Evolutionary conservation across 1,140 invertebrate genomes (phyloP), one percentile per base, ranked within the genome.

Genomic region (Danaus melanippus): DNA sequence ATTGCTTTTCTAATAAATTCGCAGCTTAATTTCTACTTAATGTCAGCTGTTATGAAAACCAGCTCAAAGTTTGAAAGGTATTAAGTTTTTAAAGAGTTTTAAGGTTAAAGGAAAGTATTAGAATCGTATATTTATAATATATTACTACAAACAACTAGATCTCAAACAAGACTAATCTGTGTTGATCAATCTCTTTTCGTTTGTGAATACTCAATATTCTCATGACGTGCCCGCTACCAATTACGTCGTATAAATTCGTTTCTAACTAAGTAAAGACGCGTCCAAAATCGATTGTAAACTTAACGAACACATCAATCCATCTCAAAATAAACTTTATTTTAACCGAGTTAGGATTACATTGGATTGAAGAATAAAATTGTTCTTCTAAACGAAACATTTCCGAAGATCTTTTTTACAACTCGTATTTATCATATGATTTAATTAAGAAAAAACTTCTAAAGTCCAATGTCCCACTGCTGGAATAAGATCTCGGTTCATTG

Each of bases 181-280:
- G 42, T 44, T 7, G 42, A 8, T 12, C 42, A 32, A 8, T n/a
- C 43, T 61, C 64, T 77, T 76, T 73, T 72, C 67, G 50, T 50
- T 46, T 55, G 49, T 56, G 62, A 60, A 53, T 61, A 63, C 65
- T 62, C 48, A 44, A 59, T 67, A 76, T 79, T 65, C 75, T 67
- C 48, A 40, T 46, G 39, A 54, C 69, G 64, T 71, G 69, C 68
- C 62, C 65, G 55, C 62, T 54, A 67, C 64, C 71, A 79, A 80
- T 80, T 80, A 80, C 67, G 73, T 76, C 74, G 73, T 77, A 73
- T 76, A 71, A 73, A 77, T 76, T 71, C 75, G 59, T 67, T 50
- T 60, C 60, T 59, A 62, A 56, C 60, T 63, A 64, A 71, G 74
- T 74, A 63, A 72, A 76, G 67, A 76, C 67, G 74, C 76, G 74